These are phyloP conservation scores for Araneus ventricosus DNA, from an alignment of 1,140 invertebrate genomes.

Conservation along the genomic window DNA sequence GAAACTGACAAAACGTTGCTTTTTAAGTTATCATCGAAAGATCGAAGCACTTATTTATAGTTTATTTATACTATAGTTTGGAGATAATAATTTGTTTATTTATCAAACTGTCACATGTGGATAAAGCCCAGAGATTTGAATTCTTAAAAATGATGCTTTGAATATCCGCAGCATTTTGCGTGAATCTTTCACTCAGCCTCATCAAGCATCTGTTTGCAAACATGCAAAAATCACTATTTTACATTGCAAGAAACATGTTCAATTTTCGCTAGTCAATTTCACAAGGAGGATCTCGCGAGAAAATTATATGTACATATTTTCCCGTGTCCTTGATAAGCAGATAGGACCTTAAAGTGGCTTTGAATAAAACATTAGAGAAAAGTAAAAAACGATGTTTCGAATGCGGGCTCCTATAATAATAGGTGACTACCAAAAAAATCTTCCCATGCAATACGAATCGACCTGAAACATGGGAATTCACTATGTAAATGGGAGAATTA, in stretches of 20 bases:
- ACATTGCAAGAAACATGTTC: neutral
- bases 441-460: neutral
- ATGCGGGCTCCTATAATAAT: slow-evolving; percentile 1
- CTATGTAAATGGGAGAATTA: neutral
- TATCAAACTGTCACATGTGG: too few relatives aligned
- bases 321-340: neutral
- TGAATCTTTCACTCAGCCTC: neutral
- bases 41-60: too few relatives aligned
- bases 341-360: neutral
- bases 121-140: too few relatives aligned
- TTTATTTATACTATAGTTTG: too few relatives aligned
- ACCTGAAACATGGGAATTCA: neutral
- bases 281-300: neutral
- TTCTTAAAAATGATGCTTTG: too few relatives aligned
- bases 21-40: too few relatives aligned
- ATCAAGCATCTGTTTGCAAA: neutral
- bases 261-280: neutral
- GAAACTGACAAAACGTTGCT: too few relatives aligned
- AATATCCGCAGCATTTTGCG: too few relatives aligned
- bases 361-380: slow-evolving; percentile 40
- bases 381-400: neutral
- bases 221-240: neutral
- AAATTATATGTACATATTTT: neutral
- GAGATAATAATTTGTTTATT: too few relatives aligned
- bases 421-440: neutral